Percentiles rank a stretch among this genome's conserved stretches.
These are phyloP conservation scores for Aphis gossypii DNA, from an alignment of 1,140 invertebrate genomes.

Conservation along the genomic window DNA sequence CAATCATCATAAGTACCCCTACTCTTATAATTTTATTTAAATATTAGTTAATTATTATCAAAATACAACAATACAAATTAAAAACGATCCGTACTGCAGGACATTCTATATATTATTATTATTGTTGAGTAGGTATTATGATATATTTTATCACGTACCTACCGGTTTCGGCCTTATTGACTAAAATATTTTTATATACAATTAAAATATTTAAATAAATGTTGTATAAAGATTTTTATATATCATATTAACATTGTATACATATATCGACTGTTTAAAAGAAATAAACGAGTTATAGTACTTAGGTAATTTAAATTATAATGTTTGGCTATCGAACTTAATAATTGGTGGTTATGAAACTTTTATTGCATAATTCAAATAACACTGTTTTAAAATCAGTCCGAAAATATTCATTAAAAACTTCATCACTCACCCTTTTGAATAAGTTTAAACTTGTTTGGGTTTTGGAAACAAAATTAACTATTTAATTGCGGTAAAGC, in stretches of 20 bases:
- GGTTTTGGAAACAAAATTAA: background rate
- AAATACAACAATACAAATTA: background rate
- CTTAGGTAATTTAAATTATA: background rate
- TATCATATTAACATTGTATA: background rate
- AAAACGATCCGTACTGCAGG: background rate
- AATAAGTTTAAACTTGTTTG: background rate
- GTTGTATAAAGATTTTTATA: background rate
- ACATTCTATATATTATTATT: background rate
- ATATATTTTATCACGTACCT: background rate
- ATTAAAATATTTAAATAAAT: background rate
- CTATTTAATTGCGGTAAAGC: background rate
- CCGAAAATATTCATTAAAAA: background rate
- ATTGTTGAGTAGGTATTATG: background rate
- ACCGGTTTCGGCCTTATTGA: background rate
- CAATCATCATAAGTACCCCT: no score
- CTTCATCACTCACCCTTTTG: background rate
- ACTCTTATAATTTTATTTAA: no score
- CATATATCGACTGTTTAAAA: background rate
- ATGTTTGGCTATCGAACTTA: background rate
- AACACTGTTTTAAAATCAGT: background rate
- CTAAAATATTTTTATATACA: background rate
- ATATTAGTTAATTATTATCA: background rate
- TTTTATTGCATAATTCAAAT: background rate
- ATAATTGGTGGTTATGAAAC: background rate
- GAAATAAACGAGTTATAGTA: background rate